A percentile compares a stretch with the other conserved stretches of the same genome.
Evolutionary conservation across 1,140 invertebrate genomes (phyloP).

Genomic region (Epicauta chinensis): DNA sequence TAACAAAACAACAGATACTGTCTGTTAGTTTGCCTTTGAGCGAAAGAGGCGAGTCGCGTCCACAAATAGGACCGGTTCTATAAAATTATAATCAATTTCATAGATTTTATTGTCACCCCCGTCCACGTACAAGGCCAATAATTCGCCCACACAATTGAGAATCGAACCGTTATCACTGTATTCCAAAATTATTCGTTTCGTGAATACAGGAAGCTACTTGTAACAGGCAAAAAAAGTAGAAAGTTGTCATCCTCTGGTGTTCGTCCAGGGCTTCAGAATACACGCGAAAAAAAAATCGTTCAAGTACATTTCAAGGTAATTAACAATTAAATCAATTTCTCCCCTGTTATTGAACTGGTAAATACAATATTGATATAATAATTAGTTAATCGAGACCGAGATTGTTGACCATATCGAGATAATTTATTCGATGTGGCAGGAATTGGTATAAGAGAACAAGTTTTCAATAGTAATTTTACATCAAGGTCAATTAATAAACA

Average conservation of each 20-base stretch:
- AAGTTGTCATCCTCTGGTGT: too few species aligned
- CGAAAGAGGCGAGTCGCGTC: conserved; percentile 16
- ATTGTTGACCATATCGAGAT: conserved; percentile 17
- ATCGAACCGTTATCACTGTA: too few species aligned
- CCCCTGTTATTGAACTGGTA: conserved; percentile 9
- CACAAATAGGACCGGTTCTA: conserved; percentile 21
- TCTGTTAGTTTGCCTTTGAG: conserved; percentile 2
- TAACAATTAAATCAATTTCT: conserved; percentile 10
- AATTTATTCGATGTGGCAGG: conserved; percentile 11
- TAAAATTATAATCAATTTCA: too few species aligned
- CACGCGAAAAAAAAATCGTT: background rate
- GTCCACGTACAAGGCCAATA: too few species aligned
- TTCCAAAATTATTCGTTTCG: too few species aligned
- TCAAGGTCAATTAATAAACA: conserved; percentile 4
- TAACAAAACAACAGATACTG: too few species aligned
- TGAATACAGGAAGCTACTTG: too few species aligned
- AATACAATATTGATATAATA: conserved; percentile 14
- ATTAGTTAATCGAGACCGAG: conserved; percentile 15
- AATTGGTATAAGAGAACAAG: conserved; percentile 13
- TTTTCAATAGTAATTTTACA: conserved; percentile 15
- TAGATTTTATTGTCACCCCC: conserved; percentile 12
- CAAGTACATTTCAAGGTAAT: conserved; percentile 7
- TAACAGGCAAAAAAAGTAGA: too few species aligned
- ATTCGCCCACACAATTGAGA: too few species aligned
- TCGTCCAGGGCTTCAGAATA: too few species aligned